These are phyloP conservation scores for Drosophila sechellia DNA, from an alignment of 1,140 invertebrate genomes.

Conservation along the genomic window DNA sequence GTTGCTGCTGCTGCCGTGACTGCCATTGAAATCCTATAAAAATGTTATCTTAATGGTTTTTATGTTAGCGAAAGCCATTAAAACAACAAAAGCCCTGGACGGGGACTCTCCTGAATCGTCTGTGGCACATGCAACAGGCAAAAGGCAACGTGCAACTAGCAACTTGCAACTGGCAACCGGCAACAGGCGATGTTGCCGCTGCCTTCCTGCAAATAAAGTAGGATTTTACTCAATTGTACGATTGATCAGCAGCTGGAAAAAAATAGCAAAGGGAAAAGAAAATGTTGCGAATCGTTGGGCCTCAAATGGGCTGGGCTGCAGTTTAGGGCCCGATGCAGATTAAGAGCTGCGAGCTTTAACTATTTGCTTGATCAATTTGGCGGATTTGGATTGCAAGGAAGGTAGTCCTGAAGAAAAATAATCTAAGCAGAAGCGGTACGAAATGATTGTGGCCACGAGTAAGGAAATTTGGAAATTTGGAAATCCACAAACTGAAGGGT, in stretches of 20 bases:
- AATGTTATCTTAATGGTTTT: slow-evolving; percentile 84
- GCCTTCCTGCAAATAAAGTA: slow-evolving; percentile 80
- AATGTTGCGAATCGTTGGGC: slow-evolving; percentile 29
- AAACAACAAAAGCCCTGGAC: slow-evolving; percentile 75
- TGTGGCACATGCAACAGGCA: slow-evolving; percentile 45
- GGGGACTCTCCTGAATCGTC: slow-evolving; percentile 35
- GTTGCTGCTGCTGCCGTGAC: slow-evolving; percentile 73
- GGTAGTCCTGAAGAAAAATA: slow-evolving; percentile 2
- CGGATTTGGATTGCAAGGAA: slow-evolving; percentile 19
- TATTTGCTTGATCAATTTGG: slow-evolving; percentile 54
- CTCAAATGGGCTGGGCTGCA: slow-evolving; percentile 30
- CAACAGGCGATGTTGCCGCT: slow-evolving; percentile 54
- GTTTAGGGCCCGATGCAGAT: slow-evolving; percentile 52
- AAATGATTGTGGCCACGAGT: slow-evolving; percentile 6
- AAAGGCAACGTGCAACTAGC: slow-evolving; percentile 24
- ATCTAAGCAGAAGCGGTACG: not conserved
- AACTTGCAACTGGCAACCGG: slow-evolving; percentile 37
- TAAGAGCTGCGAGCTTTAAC: slow-evolving; percentile 47
- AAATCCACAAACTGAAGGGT: not conserved
- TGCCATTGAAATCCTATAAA: slow-evolving; percentile 84
- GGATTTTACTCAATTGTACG: slow-evolving; percentile 82
- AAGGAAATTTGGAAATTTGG: not conserved
- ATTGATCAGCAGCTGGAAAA: slow-evolving; percentile 74
- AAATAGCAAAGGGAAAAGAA: slow-evolving; percentile 26
- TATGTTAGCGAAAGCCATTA: slow-evolving; percentile 84